These are phyloP conservation scores for Tanytarsus gracilentus DNA, from an alignment of 2,888 invertebrate genomes.

Conservation along the genomic window DNA sequence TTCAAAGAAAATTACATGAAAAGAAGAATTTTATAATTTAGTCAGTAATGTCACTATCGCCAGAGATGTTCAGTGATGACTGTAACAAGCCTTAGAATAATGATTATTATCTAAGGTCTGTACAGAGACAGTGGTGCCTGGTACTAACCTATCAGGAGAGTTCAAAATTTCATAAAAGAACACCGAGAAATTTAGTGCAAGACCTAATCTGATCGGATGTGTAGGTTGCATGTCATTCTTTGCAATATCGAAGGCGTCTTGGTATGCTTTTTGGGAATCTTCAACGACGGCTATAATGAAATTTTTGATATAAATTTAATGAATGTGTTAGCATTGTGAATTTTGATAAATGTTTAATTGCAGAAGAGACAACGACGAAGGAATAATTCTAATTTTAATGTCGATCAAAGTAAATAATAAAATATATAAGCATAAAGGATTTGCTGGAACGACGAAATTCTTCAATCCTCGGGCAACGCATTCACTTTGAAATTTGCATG, in stretches of 20 bases:
- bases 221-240: conserved; percentile 98
- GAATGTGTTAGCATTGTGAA: not conserved
- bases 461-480: not conserved
- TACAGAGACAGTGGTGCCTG: too few relatives aligned
- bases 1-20: too few relatives aligned
- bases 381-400: too few relatives aligned
- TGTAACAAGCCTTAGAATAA: too few relatives aligned
- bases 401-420: not conserved
- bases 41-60: too few relatives aligned
- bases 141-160: conserved; percentile 71
- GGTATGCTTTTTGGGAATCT: conserved; percentile 96
- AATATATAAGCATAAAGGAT: not conserved
- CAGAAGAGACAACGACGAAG: too few relatives aligned
- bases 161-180: conserved; percentile 99
- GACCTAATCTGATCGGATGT: conserved; percentile 97
- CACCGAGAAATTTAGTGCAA: conserved; percentile 99
- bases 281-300: conserved; percentile 73
- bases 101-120: too few relatives aligned
- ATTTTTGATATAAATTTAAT: conserved; percentile 21
- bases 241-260: conserved; percentile 97
- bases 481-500: too few relatives aligned
- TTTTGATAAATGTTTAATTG: too few relatives aligned
- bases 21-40: too few relatives aligned
- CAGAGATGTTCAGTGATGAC: too few relatives aligned
- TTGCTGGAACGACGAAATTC: not conserved